phyloP scores from a whole-genome alignment of 2,888 invertebrate genomes.

The Himalopsyche japonica region DNA sequence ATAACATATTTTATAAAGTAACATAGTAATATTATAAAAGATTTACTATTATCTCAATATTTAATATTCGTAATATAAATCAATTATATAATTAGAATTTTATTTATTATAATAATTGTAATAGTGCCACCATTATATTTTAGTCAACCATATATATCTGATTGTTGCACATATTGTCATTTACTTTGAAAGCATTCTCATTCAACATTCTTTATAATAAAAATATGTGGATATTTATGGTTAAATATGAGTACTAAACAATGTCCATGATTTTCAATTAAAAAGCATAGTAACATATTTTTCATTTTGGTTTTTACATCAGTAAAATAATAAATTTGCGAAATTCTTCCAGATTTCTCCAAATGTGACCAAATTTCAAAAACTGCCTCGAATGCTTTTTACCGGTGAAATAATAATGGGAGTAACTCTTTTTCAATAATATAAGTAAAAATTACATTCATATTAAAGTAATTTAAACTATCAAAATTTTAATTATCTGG shows the following conservation, averaged over 20 bases:
- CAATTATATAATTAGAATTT: not conserved
- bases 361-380: not conserved
- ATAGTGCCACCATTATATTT: not conserved
- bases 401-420: not conserved
- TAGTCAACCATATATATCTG: not conserved
- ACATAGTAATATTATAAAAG: not conserved
- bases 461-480: not conserved
- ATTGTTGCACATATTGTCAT: not conserved
- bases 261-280: not conserved
- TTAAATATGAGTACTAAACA: not conserved
- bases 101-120: not conserved
- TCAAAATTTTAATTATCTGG: too few relatives aligned
- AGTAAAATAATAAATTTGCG: not conserved
- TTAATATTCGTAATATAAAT: not conserved
- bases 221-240: not conserved
- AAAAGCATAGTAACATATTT: not conserved
- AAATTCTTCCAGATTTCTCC: not conserved
- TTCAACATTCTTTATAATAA: not conserved
- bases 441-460: not conserved
- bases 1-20: not conserved
- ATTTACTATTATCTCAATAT: not conserved
- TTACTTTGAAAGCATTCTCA: not conserved
- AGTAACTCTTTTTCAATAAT: not conserved
- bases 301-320: not conserved
- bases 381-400: not conserved